phyloP scores from a whole-genome alignment of 2,113 vertebrate genomes.

The Riparia riparia region DNA sequence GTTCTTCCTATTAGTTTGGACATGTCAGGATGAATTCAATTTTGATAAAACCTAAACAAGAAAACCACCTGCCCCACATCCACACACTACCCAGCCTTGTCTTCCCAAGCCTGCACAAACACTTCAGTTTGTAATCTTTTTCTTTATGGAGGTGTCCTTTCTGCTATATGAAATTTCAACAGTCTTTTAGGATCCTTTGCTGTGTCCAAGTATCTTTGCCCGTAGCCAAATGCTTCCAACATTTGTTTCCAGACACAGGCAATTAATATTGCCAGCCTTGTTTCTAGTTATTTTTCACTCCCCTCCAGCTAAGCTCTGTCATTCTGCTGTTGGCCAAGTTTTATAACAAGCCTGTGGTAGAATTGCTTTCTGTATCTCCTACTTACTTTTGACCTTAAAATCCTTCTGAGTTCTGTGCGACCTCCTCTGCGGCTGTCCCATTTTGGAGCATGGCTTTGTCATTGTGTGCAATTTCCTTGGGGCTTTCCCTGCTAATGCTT shows the following conservation, averaged over 20 bases:
- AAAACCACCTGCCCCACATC: not conserved
- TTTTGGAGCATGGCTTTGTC: not conserved
- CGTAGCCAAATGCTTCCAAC: not conserved
- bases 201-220: not conserved
- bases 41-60: not conserved
- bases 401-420: not conserved
- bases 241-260: not conserved
- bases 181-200: not conserved
- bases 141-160: not conserved
- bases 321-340: slow-evolving; percentile 12
- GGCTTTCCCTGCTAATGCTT: slow-evolving; percentile 4
- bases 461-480: not conserved
- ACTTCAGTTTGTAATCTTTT: not conserved
- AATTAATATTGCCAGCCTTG: slow-evolving; percentile 26
- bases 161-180: not conserved
- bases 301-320: not conserved
- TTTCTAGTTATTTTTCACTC: slow-evolving; percentile 38
- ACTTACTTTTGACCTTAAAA: slow-evolving; percentile 33
- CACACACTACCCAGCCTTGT: not conserved
- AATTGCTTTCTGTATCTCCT: not conserved
- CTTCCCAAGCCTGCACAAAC: not conserved
- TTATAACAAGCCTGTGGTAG: not conserved
- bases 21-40: slow-evolving; percentile 21
- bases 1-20: not conserved
- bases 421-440: not conserved